Percentiles rank a stretch among this genome's conserved stretches.
Conservation (phyloP, 2,797 vertebrate species). For the Tangara arthus region DNA sequence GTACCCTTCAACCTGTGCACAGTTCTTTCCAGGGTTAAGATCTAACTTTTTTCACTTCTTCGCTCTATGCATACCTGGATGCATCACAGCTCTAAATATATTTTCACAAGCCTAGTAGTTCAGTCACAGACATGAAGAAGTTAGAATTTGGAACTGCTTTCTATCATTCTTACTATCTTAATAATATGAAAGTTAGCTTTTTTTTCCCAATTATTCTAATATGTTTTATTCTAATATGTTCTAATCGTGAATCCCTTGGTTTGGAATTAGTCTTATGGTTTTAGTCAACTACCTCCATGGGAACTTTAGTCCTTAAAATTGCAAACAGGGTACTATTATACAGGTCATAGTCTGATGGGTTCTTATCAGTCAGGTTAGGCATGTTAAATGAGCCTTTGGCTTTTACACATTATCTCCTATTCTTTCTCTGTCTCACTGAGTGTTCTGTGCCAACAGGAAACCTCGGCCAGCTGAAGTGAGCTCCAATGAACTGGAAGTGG, state of each 20-base stretch:
- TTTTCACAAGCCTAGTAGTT: not conserved
- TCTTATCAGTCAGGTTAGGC: not conserved
- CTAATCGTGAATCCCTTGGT: not conserved
- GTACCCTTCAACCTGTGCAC: not conserved
- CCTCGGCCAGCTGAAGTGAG: constrained; percentile 73
- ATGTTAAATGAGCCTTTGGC: not conserved
- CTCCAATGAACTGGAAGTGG: constrained; percentile 83
- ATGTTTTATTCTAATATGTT: not conserved
- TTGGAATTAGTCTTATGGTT: not conserved
- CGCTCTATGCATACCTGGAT: not conserved
- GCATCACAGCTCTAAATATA: not conserved
- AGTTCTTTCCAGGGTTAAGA: not conserved
- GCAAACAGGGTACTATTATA: not conserved
- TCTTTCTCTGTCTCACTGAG: not conserved
- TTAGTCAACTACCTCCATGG: not conserved
- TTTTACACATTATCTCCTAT: not conserved
- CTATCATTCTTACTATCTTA: not conserved
- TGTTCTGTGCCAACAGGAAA: constrained; percentile 75
- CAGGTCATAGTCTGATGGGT: not conserved
- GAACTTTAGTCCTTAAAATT: not conserved
- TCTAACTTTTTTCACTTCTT: not conserved
- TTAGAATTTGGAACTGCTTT: not conserved
- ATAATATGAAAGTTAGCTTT: not conserved
- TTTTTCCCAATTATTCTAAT: not conserved
- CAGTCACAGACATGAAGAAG: not conserved